Conservation (phyloP, 2,797 vertebrate species). For the Threskiornis aethiopicus region DNA sequence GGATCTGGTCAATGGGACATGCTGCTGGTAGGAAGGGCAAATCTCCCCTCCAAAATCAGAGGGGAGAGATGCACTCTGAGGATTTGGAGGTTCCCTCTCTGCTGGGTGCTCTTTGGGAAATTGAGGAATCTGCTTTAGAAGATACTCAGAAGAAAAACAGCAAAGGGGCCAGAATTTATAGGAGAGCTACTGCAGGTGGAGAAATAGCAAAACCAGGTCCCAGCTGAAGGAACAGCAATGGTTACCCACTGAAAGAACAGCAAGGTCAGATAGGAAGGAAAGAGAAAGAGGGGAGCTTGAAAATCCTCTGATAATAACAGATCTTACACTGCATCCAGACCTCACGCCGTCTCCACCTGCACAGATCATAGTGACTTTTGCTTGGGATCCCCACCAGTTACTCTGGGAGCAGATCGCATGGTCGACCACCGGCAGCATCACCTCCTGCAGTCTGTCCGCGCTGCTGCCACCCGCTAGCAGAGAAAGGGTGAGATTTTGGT, state of each 20-base stretch:
- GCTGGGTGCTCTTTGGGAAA: background rate
- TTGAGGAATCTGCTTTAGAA: background rate
- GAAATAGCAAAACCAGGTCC: background rate
- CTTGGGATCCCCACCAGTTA: slow-evolving; percentile 72
- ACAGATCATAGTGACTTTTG: slow-evolving; percentile 72
- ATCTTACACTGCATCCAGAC: slow-evolving; percentile 74
- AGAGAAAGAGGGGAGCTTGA: background rate
- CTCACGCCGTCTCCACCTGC: slow-evolving; percentile 75
- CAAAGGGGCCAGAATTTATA: background rate
- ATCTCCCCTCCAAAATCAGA: background rate
- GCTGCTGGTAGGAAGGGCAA: background rate
- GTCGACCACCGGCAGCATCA: slow-evolving; percentile 59
- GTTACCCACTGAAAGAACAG: background rate
- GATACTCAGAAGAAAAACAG: background rate
- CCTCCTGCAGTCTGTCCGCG: slow-evolving; percentile 66
- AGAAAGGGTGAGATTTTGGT: background rate
- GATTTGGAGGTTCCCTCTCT: background rate
- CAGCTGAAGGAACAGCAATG: background rate
- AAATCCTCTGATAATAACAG: background rate
- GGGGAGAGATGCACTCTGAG: background rate
- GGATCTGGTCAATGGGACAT: background rate
- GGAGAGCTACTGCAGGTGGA: background rate
- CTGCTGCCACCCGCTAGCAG: background rate
- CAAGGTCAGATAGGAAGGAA: background rate
- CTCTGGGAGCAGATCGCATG: slow-evolving; percentile 69